Evolutionary conservation across 2,888 invertebrate genomes (phyloP), one percentile per base, ranked within the genome.

Genomic region (Seira sanloemensis): DNA sequence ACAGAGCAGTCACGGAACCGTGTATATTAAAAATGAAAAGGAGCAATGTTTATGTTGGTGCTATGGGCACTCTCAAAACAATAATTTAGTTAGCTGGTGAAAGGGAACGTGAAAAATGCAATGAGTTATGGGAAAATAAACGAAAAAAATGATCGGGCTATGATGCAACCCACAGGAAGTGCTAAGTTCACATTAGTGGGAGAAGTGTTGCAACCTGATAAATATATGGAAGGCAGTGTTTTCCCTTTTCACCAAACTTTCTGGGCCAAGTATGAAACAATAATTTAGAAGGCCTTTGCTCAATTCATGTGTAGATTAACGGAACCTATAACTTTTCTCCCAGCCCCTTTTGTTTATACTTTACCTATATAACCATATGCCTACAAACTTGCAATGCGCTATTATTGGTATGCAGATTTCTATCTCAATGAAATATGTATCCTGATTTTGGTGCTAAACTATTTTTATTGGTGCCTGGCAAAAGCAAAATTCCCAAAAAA

Each of bases 111-210:
- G n/a, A 50, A 50, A 50, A 37, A 50, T 2, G 50, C 50, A 50
- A 50, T 50, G 50, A 50, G n/a, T 50, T 50, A 50, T 50, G 50
- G 50, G 50, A 12, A 50, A 50, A 50, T 50, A 50, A 50, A 50
- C 12, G 16, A 50, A 16, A 18, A 12, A 50, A 50, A 50, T 7
- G 12, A 50, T 50, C 16, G 50, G 50, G n/a, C n/a, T 2, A 12
- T 50, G 50, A 18, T 16, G 16, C 50, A 50, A 18, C 2, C 12
- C 12, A 50, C 12, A 12, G 16, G n/a, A 50, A 50, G 5, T 50
- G 50, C 50, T 50, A 50, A n/a, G 50, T n/a, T n/a, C 16, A 50
- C 16, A 37, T 37, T n/a, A n/a, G n/a, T n/a, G n/a, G n/a, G n/a
- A n/a, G n/a, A n/a, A n/a, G 37, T 37, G 37, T 50, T 50, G 16